phyloP scores from a whole-genome alignment of 2,888 invertebrate species.

The Pammene aurita region DNA sequence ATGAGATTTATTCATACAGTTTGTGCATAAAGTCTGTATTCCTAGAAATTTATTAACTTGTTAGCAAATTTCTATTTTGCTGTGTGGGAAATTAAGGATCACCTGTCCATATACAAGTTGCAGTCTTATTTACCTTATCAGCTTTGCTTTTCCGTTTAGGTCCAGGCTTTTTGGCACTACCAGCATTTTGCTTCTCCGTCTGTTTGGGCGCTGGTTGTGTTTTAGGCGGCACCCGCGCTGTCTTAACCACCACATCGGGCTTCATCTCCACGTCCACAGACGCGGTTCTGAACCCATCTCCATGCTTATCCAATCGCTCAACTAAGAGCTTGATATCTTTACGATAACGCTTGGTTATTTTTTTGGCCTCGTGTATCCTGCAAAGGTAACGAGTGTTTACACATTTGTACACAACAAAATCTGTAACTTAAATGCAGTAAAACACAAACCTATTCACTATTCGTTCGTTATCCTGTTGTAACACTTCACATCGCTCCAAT shows the following conservation, averaged over 20 bases:
- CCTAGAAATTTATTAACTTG: no score
- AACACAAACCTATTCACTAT: slow-evolving; percentile 85
- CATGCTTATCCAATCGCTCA: slow-evolving; percentile 86
- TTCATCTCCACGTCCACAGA: slow-evolving; percentile 83
- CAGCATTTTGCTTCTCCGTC: slow-evolving; percentile 64
- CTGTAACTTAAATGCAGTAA: slow-evolving; percentile 46
- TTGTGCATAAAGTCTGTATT: no score
- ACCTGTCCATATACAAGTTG: no score
- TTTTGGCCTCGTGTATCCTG: slow-evolving; percentile 88
- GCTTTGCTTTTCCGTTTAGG: slow-evolving; percentile 84
- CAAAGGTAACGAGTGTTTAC: slow-evolving; percentile 52
- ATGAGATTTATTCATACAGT: no score
- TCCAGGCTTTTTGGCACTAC: slow-evolving; percentile 68
- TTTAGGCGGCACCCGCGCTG: slow-evolving; percentile 59
- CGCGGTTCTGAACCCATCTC: slow-evolving; percentile 86
- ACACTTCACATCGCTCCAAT: slow-evolving; percentile 88
- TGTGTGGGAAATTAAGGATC: no score
- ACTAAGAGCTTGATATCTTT: slow-evolving; percentile 88
- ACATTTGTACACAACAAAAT: slow-evolving; percentile 46
- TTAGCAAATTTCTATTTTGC: no score
- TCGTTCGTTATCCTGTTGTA: slow-evolving; percentile 90
- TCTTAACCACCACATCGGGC: slow-evolving; percentile 60
- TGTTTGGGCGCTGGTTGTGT: slow-evolving; percentile 60
- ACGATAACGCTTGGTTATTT: slow-evolving; percentile 85
- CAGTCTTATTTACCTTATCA: slow-evolving; percentile 81